Evolutionary conservation across 2,113 vertebrate species (phyloP).

Genomic region (Herpailurus yagouaroundi): DNA sequence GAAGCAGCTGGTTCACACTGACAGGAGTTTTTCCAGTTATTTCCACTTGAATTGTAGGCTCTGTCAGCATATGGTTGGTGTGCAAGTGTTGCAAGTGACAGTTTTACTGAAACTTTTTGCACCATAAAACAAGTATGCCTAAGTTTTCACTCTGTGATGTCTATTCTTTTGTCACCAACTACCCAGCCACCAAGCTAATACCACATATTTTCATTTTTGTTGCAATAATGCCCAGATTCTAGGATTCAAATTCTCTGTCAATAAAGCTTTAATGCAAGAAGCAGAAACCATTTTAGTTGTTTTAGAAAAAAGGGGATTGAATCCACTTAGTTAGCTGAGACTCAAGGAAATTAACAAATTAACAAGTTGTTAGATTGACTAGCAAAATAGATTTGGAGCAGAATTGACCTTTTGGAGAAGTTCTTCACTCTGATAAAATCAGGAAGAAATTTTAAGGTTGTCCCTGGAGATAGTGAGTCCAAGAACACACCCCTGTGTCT

Average conservation of each 20-base stretch:
- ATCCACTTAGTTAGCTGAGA: not conserved
- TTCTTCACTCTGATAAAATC: not conserved
- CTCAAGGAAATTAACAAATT: not conserved
- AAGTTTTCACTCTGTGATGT: not conserved
- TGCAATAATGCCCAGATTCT: not conserved
- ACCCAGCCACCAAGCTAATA: not conserved
- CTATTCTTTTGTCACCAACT: not conserved
- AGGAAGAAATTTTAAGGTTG: not conserved
- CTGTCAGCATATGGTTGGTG: not conserved
- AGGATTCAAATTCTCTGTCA: not conserved
- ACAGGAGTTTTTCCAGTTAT: not conserved
- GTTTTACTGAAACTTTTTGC: not conserved
- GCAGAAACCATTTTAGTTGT: not conserved
- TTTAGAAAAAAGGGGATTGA: not conserved
- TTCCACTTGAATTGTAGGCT: not conserved
- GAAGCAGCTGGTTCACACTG: not conserved
- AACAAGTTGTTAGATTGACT: not conserved
- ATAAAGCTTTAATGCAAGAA: not conserved
- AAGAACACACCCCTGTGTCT: not conserved
- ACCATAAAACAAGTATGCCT: not conserved
- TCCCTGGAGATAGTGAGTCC: not conserved
- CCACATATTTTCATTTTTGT: not conserved
- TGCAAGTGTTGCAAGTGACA: not conserved
- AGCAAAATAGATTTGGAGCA: not conserved
- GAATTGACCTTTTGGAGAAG: not conserved